Conservation (phyloP, 2,113 vertebrate species). For the Pseudonaja textilis region DNA sequence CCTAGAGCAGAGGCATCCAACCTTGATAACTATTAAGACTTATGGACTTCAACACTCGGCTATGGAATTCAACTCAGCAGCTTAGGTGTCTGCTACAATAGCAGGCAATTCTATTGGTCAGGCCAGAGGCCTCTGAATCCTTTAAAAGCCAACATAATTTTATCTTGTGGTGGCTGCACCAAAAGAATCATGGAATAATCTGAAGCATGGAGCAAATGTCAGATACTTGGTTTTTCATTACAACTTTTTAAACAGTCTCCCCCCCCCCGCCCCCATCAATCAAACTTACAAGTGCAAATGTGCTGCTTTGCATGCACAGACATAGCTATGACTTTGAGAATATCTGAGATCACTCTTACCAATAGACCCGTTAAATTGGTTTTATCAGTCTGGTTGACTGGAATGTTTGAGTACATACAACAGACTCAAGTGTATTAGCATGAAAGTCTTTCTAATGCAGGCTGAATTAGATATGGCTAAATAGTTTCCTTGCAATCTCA, state of each 20-base stretch:
- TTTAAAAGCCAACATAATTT: constrained; percentile 13
- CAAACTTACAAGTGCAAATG: constrained; percentile 58
- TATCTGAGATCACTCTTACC: constrained; percentile 66
- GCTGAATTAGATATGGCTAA: constrained; percentile 68
- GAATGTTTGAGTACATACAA: constrained; percentile 71
- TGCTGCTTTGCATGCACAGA: constrained; percentile 56
- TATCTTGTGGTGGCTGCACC: background rate
- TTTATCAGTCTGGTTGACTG: constrained; percentile 75
- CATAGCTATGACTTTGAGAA: constrained; percentile 59
- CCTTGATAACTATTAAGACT: background rate
- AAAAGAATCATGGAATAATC: constrained; percentile 9
- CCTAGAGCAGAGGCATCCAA: background rate
- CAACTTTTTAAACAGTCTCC: constrained; percentile 22
- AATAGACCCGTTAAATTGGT: constrained; percentile 75
- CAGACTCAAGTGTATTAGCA: constrained; percentile 66
- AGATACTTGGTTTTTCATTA: constrained; percentile 41
- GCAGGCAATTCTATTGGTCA: background rate
- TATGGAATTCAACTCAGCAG: background rate
- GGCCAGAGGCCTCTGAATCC: constrained; percentile 8
- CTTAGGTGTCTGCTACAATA: constrained; percentile 8
- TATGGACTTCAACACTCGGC: background rate
- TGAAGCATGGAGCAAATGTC: constrained; percentile 16
- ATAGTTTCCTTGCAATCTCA: constrained; percentile 56
- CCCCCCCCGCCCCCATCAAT: constrained; percentile 12
- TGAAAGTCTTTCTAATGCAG: constrained; percentile 62